Evolutionary conservation across 2,113 vertebrate species (phyloP).

Genomic region (Antechinus flavipes): DNA sequence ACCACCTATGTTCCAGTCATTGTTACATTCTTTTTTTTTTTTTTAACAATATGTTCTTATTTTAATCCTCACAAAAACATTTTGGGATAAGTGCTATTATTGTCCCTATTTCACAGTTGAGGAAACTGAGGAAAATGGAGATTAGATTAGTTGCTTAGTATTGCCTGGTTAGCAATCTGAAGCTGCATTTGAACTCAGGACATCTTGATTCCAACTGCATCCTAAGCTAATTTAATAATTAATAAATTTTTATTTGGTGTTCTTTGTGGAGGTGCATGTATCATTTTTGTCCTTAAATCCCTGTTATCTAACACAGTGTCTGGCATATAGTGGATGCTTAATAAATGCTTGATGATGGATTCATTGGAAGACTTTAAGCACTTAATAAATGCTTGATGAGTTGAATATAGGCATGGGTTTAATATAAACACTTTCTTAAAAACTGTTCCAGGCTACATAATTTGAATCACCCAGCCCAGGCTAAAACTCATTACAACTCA

Average conservation of each 20-base stretch:
- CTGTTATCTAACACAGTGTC: neutral
- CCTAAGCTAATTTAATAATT: neutral
- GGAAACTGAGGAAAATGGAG: neutral
- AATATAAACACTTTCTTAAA: neutral
- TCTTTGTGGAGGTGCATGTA: neutral
- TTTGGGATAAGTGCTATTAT: neutral
- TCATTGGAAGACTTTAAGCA: neutral
- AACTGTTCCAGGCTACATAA: constrained; percentile 13
- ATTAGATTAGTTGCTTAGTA: neutral
- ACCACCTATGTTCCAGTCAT: neutral
- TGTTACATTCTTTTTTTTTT: neutral
- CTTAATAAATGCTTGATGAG: neutral
- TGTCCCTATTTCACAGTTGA: neutral
- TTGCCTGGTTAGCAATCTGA: neutral
- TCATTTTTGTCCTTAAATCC: neutral
- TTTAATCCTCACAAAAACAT: neutral
- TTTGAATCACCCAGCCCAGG: constrained; percentile 40
- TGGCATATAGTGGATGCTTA: neutral
- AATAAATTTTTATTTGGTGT: neutral
- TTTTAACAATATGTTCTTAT: neutral
- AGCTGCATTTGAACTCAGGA: neutral
- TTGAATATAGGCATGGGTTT: neutral
- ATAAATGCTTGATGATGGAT: neutral
- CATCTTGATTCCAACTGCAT: neutral
- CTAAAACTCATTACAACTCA: constrained; percentile 75